A percentile compares a stretch with the other conserved stretches of the same genome.
Conservation (phyloP, 1,140 invertebrate species). For the Drosophila melanica region DNA sequence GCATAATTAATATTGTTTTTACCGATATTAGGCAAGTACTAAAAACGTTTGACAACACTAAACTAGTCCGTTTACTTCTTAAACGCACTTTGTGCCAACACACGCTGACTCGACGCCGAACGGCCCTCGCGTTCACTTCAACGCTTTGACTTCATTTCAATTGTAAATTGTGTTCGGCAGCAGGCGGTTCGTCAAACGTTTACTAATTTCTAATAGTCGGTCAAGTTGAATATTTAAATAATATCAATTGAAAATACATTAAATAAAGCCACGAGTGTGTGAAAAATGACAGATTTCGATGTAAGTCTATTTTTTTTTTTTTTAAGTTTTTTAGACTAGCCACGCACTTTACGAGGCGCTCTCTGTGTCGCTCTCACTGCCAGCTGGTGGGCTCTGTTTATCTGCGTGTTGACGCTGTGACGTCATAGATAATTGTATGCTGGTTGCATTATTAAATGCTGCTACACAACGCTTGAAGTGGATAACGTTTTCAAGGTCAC, state of each 20-base stretch:
- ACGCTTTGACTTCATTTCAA: slow-evolving; percentile 72
- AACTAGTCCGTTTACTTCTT: slow-evolving; percentile 29
- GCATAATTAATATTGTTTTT: too few species aligned
- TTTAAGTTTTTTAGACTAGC: background rate
- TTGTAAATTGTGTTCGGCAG: slow-evolving; percentile 57
- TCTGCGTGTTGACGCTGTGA: slow-evolving; percentile 42
- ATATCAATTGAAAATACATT: slow-evolving; percentile 59
- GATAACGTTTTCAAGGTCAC: slow-evolving; percentile 38
- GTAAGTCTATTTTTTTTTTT: slow-evolving; percentile 47
- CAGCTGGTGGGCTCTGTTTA: slow-evolving; percentile 54
- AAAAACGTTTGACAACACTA: background rate
- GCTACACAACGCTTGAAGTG: slow-evolving; percentile 6
- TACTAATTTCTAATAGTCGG: slow-evolving; percentile 22
- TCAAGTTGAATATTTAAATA: slow-evolving; percentile 46
- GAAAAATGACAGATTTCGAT: slow-evolving; percentile 64
- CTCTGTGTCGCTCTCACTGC: background rate
- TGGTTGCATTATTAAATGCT: slow-evolving; percentile 12
- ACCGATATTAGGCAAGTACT: background rate
- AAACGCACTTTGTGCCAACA: slow-evolving; percentile 44
- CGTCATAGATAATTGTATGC: slow-evolving; percentile 56
- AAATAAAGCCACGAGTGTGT: slow-evolving; percentile 27
- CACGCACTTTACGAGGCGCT: slow-evolving; percentile 1
- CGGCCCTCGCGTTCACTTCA: slow-evolving; percentile 42
- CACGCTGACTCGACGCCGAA: slow-evolving; percentile 44
- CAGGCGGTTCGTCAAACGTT: slow-evolving; percentile 57